Conservation (phyloP, 2,888 invertebrate species). For the Cantharis nigra region DNA sequence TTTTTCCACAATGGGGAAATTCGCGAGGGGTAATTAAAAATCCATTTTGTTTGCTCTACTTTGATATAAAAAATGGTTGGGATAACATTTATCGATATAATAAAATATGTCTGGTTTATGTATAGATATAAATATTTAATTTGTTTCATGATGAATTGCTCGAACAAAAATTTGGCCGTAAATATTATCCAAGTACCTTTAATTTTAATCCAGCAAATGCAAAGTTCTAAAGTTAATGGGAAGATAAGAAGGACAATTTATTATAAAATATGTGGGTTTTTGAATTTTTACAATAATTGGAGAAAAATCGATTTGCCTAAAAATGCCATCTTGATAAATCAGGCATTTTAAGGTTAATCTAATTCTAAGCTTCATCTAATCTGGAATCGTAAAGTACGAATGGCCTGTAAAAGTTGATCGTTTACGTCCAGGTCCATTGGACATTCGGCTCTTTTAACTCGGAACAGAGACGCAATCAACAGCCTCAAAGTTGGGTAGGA, state of each 20-base stretch:
- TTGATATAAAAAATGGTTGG: neutral
- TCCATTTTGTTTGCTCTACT: neutral
- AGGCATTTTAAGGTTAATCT: conserved; percentile 21
- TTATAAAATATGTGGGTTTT: neutral
- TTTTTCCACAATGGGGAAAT: neutral
- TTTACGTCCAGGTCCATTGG: conserved; percentile 23
- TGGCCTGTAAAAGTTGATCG: conserved; percentile 23
- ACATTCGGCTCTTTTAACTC: conserved; percentile 18
- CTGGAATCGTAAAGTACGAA: conserved; percentile 23
- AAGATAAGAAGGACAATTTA: neutral
- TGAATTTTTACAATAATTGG: neutral
- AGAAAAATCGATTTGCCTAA: conserved; percentile 14
- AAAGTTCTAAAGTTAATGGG: neutral
- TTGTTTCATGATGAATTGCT: neutral
- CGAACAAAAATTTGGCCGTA: neutral
- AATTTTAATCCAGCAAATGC: neutral
- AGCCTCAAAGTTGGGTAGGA: conserved; percentile 10
- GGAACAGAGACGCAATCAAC: conserved; percentile 21
- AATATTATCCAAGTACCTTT: neutral
- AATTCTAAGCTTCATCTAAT: conserved; percentile 24
- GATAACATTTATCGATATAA: neutral
- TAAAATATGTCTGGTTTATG: neutral
- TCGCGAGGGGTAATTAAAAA: neutral
- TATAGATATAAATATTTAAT: neutral
- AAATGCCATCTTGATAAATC: conserved; percentile 8